Base-by-base conservation (phyloP, 2,888 invertebrate genomes). In the Thumatha senex region DNA sequence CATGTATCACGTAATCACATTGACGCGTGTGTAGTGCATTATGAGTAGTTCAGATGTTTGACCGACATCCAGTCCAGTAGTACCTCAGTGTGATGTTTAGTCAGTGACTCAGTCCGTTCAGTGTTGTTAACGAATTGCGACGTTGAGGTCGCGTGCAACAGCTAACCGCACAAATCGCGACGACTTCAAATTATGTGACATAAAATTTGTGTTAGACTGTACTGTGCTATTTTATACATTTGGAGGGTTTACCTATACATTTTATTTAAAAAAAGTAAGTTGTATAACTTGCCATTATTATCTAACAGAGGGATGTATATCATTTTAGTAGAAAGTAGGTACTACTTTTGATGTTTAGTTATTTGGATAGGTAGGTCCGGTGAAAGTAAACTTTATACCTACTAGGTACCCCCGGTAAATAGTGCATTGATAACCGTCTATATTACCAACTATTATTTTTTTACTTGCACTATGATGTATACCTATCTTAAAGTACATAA, bases 81-180 rank as follows among this genome's bases (percentile, higher is more conserved):
- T 12, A 34, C 34, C 0, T 13, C 38, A 15, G 31, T 8, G 31
- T 31, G 31, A 2, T 31, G 31, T 31, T 31, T 11, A 10, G 31
- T 31, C 18, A 24, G 18, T 24, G 18, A 24, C 36, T 14, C 36
- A 36, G 31, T 34, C 30, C n/a, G 10, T 15, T 49, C 56, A 72
- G 70, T 70, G 58, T 64, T 61, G 55, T 64, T 56, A 43, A 54
- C 31, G 59, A 52, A 45, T 33, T 51, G 55, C 46, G 40, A 52
- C 54, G 56, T 33, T 41, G 42, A 59, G 67, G 70, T 56, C 64
- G 70, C 48, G 62, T 51, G 36, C 42, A 38, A 8, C 40, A 29
- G 30, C 24, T 36, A 31, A 41, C 38, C 18, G 35, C 39, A 41
- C 14, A 51, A 29, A 40, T 48, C 66, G 62, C 54, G 58, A 42